Evolutionary conservation across 1,140 invertebrate species (phyloP).

Genomic region (Asobara japonica): DNA sequence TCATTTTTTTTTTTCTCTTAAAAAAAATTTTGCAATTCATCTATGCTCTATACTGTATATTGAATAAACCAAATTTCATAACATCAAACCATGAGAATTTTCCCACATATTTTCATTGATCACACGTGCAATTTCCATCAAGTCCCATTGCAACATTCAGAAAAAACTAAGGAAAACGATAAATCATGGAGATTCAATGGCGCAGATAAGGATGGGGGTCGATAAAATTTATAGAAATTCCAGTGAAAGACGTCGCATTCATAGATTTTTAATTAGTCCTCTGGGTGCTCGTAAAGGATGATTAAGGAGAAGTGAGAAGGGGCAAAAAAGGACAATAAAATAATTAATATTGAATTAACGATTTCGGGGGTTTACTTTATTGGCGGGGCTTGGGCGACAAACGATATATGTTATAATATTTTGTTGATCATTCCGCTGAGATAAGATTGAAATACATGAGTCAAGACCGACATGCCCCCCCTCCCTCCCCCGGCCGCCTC

Average conservation of each 20-base stretch:
- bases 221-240: neutral
- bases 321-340: neutral
- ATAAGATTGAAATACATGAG: slow-evolving; percentile 23
- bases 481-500: neutral
- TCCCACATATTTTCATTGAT: no score
- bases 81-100: no score
- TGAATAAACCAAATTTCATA: no score
- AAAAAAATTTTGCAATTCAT: no score
- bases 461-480: neutral
- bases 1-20: no score
- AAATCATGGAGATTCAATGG: no score
- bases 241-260: neutral
- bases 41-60: no score
- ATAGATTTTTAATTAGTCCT: neutral
- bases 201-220: neutral
- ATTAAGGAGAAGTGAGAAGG: neutral
- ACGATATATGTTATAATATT: slow-evolving; percentile 18
- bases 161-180: no score
- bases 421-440: slow-evolving; percentile 12
- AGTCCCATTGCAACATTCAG: no score
- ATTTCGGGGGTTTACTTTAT: neutral
- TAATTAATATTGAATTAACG: slow-evolving; percentile 16
- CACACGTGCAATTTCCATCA: no score
- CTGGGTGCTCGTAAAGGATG: neutral
- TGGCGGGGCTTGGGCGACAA: neutral